Base-by-base conservation (phyloP, 2,888 invertebrate genomes). In the Rotaria sp. region DNA sequence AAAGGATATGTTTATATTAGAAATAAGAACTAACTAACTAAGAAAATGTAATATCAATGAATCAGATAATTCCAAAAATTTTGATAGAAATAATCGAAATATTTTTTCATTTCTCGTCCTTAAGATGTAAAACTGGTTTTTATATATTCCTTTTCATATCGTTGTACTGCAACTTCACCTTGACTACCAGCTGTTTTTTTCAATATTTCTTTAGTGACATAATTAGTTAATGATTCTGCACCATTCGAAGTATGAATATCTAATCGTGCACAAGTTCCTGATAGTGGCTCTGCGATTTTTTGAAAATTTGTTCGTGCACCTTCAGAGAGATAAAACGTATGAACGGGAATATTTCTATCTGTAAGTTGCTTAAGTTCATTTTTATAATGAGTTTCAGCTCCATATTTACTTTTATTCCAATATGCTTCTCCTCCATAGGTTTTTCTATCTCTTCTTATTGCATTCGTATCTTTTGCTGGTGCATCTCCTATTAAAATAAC, bases 401-500 rank as follows among this genome's bases (percentile, higher is more conserved):
- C 38, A 38, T 21, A 74, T 74, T 35, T 74, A 5, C 38, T 74
- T 1, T 38, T 38, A 18, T 4, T 74, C 74, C 52, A 55, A 41
- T 84, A 84, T 18, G 5, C 21, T 35, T 55, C 50, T 1, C 52
- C 52, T 3, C 41, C 30, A 48, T 1, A 5, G 1, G 13, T 2
- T 1, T 21, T 18, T 48, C 84, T 8, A 15, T 84, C 18, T 35
- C 21, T 35, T 35, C 18, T 26, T 8, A 45, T 21, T 84, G 11
- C 21, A 26, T 11, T 1, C 11, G 5, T 15, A 21, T 30, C 21
- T 24, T 84, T 84, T n/a, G 84, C 84, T 1, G 84, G 84, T 24
- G 48, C 24, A 84, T 84, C 84, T 35, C 48, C 84, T 84, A 84
- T 84, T 7, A 84, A 38, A 35, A 84, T 84, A 1, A 84, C 41